A percentile compares a stretch with the other conserved stretches of the same genome.
Evolutionary conservation across 2,113 vertebrate genomes (phyloP).

Genomic region (Amblyornis subalaris): DNA sequence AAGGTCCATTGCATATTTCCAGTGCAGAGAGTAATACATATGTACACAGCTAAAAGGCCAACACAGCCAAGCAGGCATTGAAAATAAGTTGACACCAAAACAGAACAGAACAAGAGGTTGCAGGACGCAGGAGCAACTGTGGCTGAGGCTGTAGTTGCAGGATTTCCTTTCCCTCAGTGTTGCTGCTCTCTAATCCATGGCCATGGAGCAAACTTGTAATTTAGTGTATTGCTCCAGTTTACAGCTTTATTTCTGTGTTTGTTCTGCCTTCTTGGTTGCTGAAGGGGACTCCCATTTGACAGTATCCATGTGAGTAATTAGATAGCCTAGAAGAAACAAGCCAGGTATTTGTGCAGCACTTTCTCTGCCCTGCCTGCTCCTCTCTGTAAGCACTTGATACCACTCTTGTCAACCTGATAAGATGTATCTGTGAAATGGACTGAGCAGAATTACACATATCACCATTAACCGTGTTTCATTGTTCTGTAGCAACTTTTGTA

Average conservation of each 20-base stretch:
- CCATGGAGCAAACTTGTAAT: background rate
- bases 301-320: background rate
- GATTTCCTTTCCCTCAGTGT: background rate
- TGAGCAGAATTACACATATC: background rate
- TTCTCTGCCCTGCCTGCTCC: background rate
- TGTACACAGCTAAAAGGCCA: background rate
- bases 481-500: background rate
- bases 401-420: background rate
- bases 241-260: background rate
- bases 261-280: background rate
- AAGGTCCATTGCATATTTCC: background rate
- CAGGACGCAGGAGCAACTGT: background rate
- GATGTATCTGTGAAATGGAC: background rate
- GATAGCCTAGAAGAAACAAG: background rate
- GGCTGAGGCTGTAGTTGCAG: background rate
- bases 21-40: background rate
- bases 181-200: background rate
- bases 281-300: background rate
- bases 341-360: background rate
- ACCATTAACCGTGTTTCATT: background rate
- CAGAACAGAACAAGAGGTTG: background rate
- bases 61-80: background rate
- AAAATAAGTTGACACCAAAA: background rate
- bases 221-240: background rate
- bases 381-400: background rate